These are phyloP conservation scores for Gephyroberyx darwinii DNA, from an alignment of 2,797 vertebrate genomes.

Conservation along the genomic window DNA sequence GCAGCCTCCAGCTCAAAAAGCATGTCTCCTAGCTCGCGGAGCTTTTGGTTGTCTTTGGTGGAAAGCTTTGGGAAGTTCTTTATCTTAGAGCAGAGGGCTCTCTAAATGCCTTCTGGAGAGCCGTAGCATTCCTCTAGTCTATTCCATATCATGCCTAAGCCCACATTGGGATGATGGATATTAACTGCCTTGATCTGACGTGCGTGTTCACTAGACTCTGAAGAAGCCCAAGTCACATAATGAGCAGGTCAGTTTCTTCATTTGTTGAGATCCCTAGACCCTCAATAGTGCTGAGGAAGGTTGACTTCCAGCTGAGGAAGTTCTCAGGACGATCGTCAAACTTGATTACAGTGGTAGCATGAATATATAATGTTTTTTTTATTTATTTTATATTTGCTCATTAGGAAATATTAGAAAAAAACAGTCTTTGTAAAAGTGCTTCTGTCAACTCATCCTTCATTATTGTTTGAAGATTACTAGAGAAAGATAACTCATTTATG, in stretches of 20 bases:
- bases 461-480: too few relatives aligned
- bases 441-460: too few relatives aligned
- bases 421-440: too few relatives aligned
- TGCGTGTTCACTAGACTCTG: slow-evolving; percentile 8
- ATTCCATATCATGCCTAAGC: slow-evolving; percentile 19
- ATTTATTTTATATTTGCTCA: too few relatives aligned
- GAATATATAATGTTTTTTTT: too few relatives aligned
- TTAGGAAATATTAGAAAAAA: too few relatives aligned
- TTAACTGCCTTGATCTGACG: slow-evolving; percentile 12
- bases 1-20: slow-evolving; percentile 17
- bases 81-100: slow-evolving; percentile 21
- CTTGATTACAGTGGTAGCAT: too few relatives aligned
- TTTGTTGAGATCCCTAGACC: neutral
- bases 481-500: too few relatives aligned
- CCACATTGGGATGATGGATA: neutral
- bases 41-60: slow-evolving; percentile 23
- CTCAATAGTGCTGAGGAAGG: neutral
- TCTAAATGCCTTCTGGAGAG: slow-evolving; percentile 29
- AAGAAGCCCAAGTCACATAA: neutral
- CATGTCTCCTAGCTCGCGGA: slow-evolving; percentile 9
- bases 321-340: too few relatives aligned
- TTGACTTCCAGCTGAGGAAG: too few relatives aligned
- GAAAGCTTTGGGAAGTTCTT: slow-evolving; percentile 35
- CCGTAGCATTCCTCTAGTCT: slow-evolving; percentile 36
- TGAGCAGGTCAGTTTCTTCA: slow-evolving; percentile 8